Evolutionary conservation across 2,797 vertebrate species (phyloP).

Genomic region (Melanotaenia nigrans): DNA sequence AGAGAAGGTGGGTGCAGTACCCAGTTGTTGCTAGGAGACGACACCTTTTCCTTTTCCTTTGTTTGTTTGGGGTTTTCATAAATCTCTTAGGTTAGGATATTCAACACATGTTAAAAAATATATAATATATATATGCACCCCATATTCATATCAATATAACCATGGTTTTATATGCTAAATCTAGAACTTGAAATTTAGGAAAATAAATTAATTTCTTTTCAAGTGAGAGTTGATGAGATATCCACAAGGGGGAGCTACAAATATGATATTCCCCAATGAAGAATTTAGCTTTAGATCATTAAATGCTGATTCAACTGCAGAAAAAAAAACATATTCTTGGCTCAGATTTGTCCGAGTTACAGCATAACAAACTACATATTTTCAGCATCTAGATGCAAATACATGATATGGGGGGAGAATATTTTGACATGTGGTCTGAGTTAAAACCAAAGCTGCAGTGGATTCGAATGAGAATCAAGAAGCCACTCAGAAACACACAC

Average conservation of each 20-base stretch:
- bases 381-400: not conserved
- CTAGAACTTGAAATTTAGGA: constrained; percentile 2
- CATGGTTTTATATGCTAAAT: constrained; percentile 4
- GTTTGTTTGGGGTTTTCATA: constrained; percentile 75
- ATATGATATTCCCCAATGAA: constrained; percentile 14
- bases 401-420: not conserved
- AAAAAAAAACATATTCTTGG: not conserved
- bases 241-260: constrained; percentile 72
- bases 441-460: constrained; percentile 36
- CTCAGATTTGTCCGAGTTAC: not conserved
- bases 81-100: constrained; percentile 31
- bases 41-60: constrained; percentile 70
- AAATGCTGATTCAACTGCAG: not conserved
- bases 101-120: not conserved
- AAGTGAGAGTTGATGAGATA: not conserved
- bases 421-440: constrained; percentile 30
- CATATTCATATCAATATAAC: not conserved
- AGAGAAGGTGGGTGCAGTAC: constrained; percentile 55
- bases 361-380: not conserved
- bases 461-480: constrained; percentile 18
- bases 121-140: not conserved
- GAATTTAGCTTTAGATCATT: constrained; percentile 15
- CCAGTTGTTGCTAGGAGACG: constrained; percentile 85
- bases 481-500: constrained; percentile 33
- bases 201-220: constrained; percentile 5